Evolutionary conservation across 2,797 vertebrate genomes (phyloP), one percentile per base, ranked within the genome.

Genomic region (Ctenopoma kingsleyae): DNA sequence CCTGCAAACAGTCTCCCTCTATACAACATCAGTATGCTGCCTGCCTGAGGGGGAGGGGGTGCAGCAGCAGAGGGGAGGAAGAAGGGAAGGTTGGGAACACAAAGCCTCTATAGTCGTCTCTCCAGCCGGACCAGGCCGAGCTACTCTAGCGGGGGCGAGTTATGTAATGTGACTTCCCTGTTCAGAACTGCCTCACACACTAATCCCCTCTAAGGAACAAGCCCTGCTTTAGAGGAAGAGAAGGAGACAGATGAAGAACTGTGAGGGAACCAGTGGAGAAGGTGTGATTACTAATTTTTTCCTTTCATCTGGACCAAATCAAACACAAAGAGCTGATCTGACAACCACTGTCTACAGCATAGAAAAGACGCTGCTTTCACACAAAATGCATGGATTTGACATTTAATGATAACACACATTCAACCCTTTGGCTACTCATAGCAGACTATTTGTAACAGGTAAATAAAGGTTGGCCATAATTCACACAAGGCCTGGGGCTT

Each of bases 131-230:
- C 87, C 87, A 86, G 82, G 80, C 84, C 54, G 79, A 89, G 89
- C 83, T 12, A 78, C 82, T 81, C 87, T 81, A 84, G 85, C 68
- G 85, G 82, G 87, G 87, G 92, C 89, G 85, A 91, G 89, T 95
- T 95, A 95, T 95, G 94, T 94, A 95, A 95, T 92, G 89, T 92
- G 91, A 94, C 93, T 92, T 92, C 87, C 91, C 92, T 84, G 83
- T 86, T 90, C 83, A 83, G 81, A 89, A 80, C 83, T 75, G 70
- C 81, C 52, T 85, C 90, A 90, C 91, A 91, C 87, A 91, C 88
- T 93, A 94, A 94, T 93, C 89, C 88, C 86, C 88, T 87, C 85
- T 67, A 76, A 93, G 86, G 87, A 90, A 91, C 84, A 84, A 89
- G 87, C 84, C 82, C 84, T 61, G 72, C 84, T 86, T 88, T 78